phyloP scores from a whole-genome alignment of 2,888 invertebrate genomes.

The Amorpha juglandis region DNA sequence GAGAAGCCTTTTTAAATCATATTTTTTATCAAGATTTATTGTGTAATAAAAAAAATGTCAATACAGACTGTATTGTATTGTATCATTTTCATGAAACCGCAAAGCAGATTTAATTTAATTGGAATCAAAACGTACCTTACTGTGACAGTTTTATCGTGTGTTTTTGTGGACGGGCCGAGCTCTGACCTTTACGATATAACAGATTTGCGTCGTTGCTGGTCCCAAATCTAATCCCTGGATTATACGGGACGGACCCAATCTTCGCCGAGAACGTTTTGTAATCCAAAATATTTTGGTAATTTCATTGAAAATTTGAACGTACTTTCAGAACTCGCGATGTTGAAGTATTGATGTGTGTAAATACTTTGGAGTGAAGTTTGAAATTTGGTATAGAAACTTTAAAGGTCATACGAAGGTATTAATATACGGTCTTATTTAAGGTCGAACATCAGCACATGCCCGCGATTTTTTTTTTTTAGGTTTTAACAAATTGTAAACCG shows the following conservation, averaged over 20 bases:
- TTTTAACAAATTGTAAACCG: too few relatives aligned
- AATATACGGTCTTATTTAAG: too few relatives aligned
- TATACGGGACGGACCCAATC: slow-evolving; percentile 34
- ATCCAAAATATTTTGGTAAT: slow-evolving; percentile 6
- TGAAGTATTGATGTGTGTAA: neutral
- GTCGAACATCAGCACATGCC: too few relatives aligned
- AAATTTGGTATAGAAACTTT: too few relatives aligned
- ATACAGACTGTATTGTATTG: neutral
- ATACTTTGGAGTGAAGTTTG: too few relatives aligned
- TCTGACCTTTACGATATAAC: slow-evolving; percentile 31
- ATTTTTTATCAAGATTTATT: too few relatives aligned
- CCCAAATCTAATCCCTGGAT: slow-evolving; percentile 33
- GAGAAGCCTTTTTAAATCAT: too few relatives aligned
- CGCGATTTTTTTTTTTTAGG: too few relatives aligned
- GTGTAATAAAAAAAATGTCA: too few relatives aligned
- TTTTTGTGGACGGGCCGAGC: slow-evolving; percentile 24
- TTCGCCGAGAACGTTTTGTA: slow-evolving; percentile 31
- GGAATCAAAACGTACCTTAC: neutral
- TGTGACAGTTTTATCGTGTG: slow-evolving; percentile 6
- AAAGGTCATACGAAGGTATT: too few relatives aligned
- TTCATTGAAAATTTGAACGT: slow-evolving; percentile 27
- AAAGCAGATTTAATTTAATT: slow-evolving; percentile 11
- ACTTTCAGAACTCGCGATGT: neutral
- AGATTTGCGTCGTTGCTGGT: slow-evolving; percentile 30
- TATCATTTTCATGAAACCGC: neutral